Percentiles rank a stretch among this genome's conserved stretches.
phyloP scores from a whole-genome alignment of 2,113 vertebrate species.

The Eptesicus fuscus region DNA sequence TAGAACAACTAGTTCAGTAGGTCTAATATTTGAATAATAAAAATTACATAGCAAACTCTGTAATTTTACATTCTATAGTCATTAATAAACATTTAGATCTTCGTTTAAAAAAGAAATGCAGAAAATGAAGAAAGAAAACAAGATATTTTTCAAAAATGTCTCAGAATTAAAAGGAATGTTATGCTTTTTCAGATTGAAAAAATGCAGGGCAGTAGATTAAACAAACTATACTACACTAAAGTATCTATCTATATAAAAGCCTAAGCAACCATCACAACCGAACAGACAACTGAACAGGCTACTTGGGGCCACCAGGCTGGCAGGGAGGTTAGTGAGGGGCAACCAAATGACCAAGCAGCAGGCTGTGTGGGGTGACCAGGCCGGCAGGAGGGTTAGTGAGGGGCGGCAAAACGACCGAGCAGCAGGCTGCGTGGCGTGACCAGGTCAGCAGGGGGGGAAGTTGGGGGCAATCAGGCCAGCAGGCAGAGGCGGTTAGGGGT shows the following conservation, averaged over 20 bases:
- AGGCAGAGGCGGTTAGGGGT: too few relatives aligned
- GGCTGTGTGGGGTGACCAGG: too few relatives aligned
- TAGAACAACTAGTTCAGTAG: not conserved
- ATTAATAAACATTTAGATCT: not conserved
- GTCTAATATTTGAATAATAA: not conserved
- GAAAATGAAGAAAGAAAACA: not conserved
- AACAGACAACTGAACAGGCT: too few relatives aligned
- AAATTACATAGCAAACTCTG: not conserved
- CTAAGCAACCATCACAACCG: too few relatives aligned
- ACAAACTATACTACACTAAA: not conserved
- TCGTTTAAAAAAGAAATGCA: not conserved
- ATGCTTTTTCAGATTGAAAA: not conserved
- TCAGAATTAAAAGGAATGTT: not conserved
- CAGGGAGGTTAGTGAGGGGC: too few relatives aligned
- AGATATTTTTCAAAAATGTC: not conserved
- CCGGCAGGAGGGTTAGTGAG: too few relatives aligned
- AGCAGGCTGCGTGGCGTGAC: too few relatives aligned
- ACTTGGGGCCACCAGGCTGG: too few relatives aligned
- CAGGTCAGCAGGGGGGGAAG: too few relatives aligned
- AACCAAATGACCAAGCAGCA: too few relatives aligned
- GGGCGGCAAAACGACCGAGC: too few relatives aligned
- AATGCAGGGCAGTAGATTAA: not conserved
- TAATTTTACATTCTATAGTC: not conserved
- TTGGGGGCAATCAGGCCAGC: too few relatives aligned
- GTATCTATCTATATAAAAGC: not conserved